Base-by-base conservation (phyloP, 2,888 invertebrate genomes). In the Lycocerus yunnanus region DNA sequence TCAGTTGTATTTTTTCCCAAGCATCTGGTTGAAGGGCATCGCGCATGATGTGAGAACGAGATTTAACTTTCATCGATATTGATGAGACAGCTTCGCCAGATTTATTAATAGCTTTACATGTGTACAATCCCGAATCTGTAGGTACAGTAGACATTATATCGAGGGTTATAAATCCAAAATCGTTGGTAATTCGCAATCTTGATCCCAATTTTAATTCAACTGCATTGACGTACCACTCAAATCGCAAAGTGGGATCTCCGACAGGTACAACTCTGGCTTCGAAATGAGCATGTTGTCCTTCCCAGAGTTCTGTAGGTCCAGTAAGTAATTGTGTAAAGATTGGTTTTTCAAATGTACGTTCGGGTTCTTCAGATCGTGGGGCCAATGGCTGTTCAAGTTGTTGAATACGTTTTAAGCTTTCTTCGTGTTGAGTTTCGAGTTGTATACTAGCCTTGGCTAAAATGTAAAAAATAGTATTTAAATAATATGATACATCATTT, bases 221-320 rank as follows among this genome's bases (percentile, higher is more conserved):
- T 69, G 97, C 97, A 85, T 98, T 97, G 79, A 97, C 94, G 87
- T 94, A 98, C 98, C 98, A 98, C 88, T 97, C 96, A 83, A 97
- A 97, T 82, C 94, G 91, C 83, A 98, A 90, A 80, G 93, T 95
- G 2, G 97, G 93, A 87, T 99, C 99, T 8, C 98, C 97, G 72
- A 98, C 95, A 10, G 97, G 97, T 59, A 96, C 95, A 18, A 97
- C 96, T 67, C 96, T 91, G 68, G 96, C 96, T 87, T 97, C 96
- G 82, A 95, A 97, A 87, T 95, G 96, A 69, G 96, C 97, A 81
- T 94, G 93, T 85, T 96, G 95, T 4, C 96, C 96, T 88, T 97
- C 97, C 94, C 95, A 95, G 10, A 98, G 88, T 86, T 97, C 96
- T 0, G 95, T 93, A 9, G 96, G 96, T 2, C 96, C 96, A 14